Percentiles rank a stretch among this genome's conserved stretches.
Evolutionary conservation across 1,140 invertebrate genomes (phyloP).

Genomic region (Galleria mellonella): DNA sequence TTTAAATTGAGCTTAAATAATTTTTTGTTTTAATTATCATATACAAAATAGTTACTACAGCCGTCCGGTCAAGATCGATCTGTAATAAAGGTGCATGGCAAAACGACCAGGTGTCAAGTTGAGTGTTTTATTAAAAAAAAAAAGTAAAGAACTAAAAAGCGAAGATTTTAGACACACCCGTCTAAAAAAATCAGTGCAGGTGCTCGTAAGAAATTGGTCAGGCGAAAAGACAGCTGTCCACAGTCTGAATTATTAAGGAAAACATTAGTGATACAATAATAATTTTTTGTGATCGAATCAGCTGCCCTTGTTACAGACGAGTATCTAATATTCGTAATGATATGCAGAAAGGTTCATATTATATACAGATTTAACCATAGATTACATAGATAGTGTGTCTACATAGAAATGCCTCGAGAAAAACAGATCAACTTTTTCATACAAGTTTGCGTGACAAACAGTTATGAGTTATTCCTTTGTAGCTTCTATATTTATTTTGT

Average conservation of each 20-base stretch:
- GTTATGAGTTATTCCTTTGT: too few relatives aligned
- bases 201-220: constrained; percentile 37
- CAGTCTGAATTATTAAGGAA: constrained; percentile 33
- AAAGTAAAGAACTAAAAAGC: constrained; percentile 29
- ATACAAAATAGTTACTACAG: constrained; percentile 24
- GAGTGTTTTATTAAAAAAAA: constrained; percentile 38
- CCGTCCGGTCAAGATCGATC: constrained; percentile 29
- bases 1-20: too few relatives aligned
- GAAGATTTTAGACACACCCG: constrained; percentile 41
- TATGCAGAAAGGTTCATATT: too few relatives aligned
- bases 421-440: too few relatives aligned
- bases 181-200: constrained; percentile 64
- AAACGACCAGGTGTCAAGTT: constrained; percentile 51
- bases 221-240: constrained; percentile 58
- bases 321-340: too few relatives aligned
- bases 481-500: too few relatives aligned
- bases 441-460: too few relatives aligned
- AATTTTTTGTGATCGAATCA: neutral
- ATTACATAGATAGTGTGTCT: too few relatives aligned
- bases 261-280: constrained; percentile 2
- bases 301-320: neutral
- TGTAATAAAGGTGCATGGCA: constrained; percentile 31
- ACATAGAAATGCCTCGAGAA: too few relatives aligned
- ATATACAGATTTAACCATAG: too few relatives aligned
- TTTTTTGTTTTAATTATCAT: constrained; percentile 4